Evolutionary conservation across 2,113 vertebrate genomes (phyloP).

Genomic region (Lamprotornis superbus): DNA sequence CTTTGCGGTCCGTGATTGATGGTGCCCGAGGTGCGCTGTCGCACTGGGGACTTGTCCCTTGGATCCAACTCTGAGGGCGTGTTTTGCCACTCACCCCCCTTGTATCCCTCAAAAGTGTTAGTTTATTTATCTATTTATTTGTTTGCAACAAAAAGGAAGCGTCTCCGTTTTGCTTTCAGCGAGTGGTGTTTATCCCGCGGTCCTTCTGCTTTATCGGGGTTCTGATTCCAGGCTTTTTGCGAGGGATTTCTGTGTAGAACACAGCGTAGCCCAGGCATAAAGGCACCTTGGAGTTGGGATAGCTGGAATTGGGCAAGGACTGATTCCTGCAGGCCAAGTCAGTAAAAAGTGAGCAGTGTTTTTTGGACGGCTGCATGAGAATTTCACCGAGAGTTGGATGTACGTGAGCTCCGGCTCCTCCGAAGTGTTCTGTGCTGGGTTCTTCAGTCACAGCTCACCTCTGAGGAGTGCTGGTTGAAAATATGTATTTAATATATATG

Average conservation of each 20-base stretch:
- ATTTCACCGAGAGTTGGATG: background rate
- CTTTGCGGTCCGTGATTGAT: background rate
- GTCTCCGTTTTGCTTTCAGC: background rate
- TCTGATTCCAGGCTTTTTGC: background rate
- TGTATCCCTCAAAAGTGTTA: background rate
- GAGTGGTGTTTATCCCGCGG: background rate
- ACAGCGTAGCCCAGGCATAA: background rate
- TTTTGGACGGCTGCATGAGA: background rate
- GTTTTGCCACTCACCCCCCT: background rate
- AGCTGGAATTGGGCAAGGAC: background rate
- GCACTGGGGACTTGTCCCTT: background rate
- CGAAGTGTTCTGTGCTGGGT: background rate
- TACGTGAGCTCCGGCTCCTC: background rate
- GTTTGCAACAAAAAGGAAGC: background rate
- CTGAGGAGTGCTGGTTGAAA: background rate
- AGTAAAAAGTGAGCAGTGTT: background rate
- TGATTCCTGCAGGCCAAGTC: background rate
- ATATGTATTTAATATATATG: too few relatives aligned
- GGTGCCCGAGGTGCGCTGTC: background rate
- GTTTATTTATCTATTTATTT: fast-evolving
- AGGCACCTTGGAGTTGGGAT: background rate
- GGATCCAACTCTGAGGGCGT: background rate
- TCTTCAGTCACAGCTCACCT: background rate
- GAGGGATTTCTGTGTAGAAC: background rate
- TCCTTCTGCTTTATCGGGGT: background rate